These are phyloP conservation scores for Lasioglossum albipes DNA, from an alignment of 1,140 invertebrate genomes.

Conservation along the genomic window DNA sequence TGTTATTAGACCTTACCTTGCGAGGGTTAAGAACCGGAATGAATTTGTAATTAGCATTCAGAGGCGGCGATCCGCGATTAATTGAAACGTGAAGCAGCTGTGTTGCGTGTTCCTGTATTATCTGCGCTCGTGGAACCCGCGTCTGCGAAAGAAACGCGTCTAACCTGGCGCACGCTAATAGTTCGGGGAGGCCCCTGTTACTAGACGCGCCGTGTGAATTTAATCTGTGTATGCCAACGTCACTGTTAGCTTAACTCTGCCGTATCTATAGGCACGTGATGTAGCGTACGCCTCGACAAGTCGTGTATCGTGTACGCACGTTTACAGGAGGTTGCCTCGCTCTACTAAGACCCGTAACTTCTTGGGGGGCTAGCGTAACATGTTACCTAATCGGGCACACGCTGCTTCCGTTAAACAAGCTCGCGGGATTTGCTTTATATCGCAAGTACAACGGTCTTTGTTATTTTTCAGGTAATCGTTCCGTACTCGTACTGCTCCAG, in stretches of 20 bases:
- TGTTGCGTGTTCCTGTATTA: not conserved
- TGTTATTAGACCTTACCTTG: too few species aligned
- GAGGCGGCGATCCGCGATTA: not conserved
- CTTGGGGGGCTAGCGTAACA: conserved; percentile 58
- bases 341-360: conserved; percentile 54
- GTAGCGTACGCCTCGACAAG: conserved; percentile 36
- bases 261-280: conserved; percentile 21
- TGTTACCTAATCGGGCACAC: conserved; percentile 64
- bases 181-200: not conserved
- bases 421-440: not conserved
- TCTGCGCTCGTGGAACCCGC: too few species aligned
- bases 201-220: conserved; percentile 8
- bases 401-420: conserved; percentile 18
- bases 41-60: conserved; percentile 2
- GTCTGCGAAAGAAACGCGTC: not conserved
- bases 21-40: too few species aligned
- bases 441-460: not conserved
- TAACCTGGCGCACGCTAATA: not conserved
- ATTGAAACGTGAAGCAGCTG: conserved; percentile 5
- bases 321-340: conserved; percentile 49
- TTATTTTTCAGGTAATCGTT: not conserved
- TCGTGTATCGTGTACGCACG: conserved; percentile 46
- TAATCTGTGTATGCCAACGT: conserved; percentile 23
- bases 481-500: not conserved
- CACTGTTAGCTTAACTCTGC: conserved; percentile 21